Conservation (phyloP, 2,113 vertebrate species). For the Albula glossodonta region DNA sequence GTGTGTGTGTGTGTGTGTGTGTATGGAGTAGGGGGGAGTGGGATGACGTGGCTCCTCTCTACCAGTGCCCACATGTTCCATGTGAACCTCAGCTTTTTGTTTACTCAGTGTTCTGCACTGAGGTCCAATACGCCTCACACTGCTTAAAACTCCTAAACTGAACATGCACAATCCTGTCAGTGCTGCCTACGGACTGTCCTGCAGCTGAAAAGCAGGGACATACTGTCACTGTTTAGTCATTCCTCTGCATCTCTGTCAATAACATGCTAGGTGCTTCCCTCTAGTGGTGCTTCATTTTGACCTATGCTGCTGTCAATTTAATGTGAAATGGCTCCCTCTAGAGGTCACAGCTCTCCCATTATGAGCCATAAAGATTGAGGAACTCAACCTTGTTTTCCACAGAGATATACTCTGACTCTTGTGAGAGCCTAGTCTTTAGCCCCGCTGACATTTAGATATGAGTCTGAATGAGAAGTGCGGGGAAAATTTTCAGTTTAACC, state of each 20-base stretch:
- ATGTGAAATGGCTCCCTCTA: conserved; percentile 12
- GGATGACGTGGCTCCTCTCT: conserved; percentile 19
- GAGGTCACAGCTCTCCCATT: neutral
- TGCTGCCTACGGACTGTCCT: neutral
- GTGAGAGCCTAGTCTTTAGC: neutral
- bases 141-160: neutral
- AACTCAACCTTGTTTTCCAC: too few relatives aligned
- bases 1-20: neutral
- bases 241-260: neutral
- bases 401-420: too few relatives aligned
- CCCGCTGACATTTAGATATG: neutral
- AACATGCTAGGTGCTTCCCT: neutral
- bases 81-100: neutral
- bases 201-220: neutral
- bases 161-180: neutral
- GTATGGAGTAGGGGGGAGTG: neutral
- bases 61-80: neutral
- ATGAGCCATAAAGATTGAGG: too few relatives aligned
- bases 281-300: neutral
- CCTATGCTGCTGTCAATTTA: neutral
- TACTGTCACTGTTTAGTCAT: neutral
- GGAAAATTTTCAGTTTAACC: neutral
- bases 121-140: neutral
- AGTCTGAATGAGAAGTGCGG: neutral
- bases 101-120: neutral